Conservation (phyloP, 1,140 invertebrate genomes). For the Marisa cornuarietis region DNA sequence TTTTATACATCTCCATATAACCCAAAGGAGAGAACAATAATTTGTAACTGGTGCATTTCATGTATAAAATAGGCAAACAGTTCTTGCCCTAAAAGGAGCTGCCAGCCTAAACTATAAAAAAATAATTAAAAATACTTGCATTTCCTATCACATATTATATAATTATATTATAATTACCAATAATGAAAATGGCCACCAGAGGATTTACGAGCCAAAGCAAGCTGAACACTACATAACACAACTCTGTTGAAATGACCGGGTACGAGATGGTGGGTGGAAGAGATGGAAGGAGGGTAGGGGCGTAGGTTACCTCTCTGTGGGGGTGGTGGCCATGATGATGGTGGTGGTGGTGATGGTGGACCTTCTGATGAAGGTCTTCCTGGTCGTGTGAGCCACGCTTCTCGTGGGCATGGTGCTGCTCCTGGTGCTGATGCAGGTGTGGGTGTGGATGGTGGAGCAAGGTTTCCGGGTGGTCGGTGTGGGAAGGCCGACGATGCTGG, state of each 20-base stretch:
- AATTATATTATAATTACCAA: background rate
- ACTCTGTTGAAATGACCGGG: background rate
- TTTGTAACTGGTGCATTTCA: no score
- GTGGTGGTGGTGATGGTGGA: slow-evolving; percentile 5
- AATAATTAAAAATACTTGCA: background rate
- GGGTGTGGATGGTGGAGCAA: slow-evolving; percentile 24
- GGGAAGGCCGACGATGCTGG: slow-evolving; percentile 36
- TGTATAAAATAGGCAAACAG: no score
- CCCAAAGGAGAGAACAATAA: no score
- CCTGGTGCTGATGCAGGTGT: slow-evolving; percentile 12
- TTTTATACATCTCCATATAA: background rate
- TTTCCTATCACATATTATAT: slow-evolving; percentile 5
- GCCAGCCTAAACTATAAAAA: background rate
- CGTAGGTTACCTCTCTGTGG: slow-evolving; percentile 1
- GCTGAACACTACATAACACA: background rate
- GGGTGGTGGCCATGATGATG: background rate
- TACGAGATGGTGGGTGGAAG: background rate
- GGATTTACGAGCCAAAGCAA: background rate
- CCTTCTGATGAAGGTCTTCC: slow-evolving; percentile 20
- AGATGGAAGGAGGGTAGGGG: background rate
- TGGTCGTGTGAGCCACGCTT: background rate
- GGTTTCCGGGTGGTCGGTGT: slow-evolving; percentile 24
- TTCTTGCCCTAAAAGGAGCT: no score
- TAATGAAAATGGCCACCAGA: background rate
- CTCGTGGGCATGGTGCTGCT: slow-evolving; percentile 18